A percentile compares a stretch with the other conserved stretches of the same genome.
phyloP scores from a whole-genome alignment of 2,797 vertebrate species.

The Acrossocheilus wenchowensis region DNA sequence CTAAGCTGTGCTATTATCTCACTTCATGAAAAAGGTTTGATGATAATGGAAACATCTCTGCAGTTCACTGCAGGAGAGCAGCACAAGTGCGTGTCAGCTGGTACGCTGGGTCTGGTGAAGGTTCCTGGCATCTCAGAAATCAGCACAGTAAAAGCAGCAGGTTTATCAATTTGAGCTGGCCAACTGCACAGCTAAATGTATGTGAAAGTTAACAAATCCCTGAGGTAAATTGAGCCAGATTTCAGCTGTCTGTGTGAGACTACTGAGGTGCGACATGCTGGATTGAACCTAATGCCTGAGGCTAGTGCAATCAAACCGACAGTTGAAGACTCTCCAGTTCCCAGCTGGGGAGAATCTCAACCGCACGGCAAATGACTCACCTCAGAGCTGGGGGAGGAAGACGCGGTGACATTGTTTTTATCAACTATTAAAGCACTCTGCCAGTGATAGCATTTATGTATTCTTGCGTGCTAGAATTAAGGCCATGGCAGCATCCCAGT shows the following conservation, averaged over 20 bases:
- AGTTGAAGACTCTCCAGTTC: slow-evolving; percentile 82
- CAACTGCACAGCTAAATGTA: slow-evolving; percentile 87
- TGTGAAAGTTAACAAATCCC: slow-evolving; percentile 92
- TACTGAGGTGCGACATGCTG: slow-evolving; percentile 86
- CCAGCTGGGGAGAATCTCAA: slow-evolving; percentile 77
- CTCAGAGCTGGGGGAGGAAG: slow-evolving; percentile 58
- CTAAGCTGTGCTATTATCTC: slow-evolving; percentile 52
- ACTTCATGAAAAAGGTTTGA: slow-evolving; percentile 58
- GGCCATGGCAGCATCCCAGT: slow-evolving; percentile 18
- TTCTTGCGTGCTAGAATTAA: slow-evolving; percentile 35
- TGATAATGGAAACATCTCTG: slow-evolving; percentile 51
- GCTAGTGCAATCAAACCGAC: slow-evolving; percentile 86
- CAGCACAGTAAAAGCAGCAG: slow-evolving; percentile 75
- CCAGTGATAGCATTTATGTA: slow-evolving; percentile 48
- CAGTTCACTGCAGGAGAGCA: slow-evolving; percentile 55
- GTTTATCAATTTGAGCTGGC: slow-evolving; percentile 88
- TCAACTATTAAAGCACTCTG: slow-evolving; percentile 54
- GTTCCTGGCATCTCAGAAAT: slow-evolving; percentile 62
- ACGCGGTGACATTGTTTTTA: slow-evolving; percentile 53
- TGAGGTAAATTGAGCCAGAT: slow-evolving; percentile 83
- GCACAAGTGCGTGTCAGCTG: slow-evolving; percentile 6
- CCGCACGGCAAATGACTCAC: slow-evolving; percentile 77
- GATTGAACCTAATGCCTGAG: slow-evolving; percentile 87
- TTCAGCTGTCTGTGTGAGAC: slow-evolving; percentile 83
- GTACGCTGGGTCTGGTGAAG: slow-evolving; percentile 12